These are phyloP conservation scores for Zaprionus davidi DNA, from an alignment of 1,140 invertebrate species.

Conservation along the genomic window DNA sequence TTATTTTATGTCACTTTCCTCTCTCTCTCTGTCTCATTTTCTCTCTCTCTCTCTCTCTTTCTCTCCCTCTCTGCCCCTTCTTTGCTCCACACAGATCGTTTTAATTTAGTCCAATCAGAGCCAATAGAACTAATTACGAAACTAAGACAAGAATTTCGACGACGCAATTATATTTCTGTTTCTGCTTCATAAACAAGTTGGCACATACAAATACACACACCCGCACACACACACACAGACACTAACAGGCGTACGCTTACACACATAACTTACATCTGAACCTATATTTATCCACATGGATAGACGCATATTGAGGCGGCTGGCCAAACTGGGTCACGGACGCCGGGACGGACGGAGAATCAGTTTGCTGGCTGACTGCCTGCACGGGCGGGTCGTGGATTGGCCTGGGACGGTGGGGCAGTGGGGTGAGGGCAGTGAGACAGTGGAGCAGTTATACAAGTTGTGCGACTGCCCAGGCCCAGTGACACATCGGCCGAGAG, in stretches of 20 bases:
- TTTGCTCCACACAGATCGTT: conserved; percentile 39
- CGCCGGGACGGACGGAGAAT: conserved; percentile 26
- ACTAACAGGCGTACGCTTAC: conserved; percentile 4
- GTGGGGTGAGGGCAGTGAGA: background rate
- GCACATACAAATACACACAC: conserved; percentile 29
- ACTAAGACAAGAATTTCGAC: conserved; percentile 56
- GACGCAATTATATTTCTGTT: conserved; percentile 69
- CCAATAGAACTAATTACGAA: conserved; percentile 77
- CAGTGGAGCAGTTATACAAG: conserved; percentile 30
- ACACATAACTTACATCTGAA: conserved; percentile 17
- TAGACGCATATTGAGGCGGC: conserved; percentile 39
- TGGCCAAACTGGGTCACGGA: conserved; percentile 67
- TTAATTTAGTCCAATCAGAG: conserved; percentile 77
- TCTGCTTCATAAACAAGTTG: conserved; percentile 64
- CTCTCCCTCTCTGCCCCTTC: background rate
- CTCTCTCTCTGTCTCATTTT: background rate
- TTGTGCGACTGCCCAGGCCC: conserved; percentile 24
- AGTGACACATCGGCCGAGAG: conserved; percentile 65
- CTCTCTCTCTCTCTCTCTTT: background rate
- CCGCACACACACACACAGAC: background rate
- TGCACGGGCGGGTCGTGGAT: background rate
- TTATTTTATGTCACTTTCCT: background rate
- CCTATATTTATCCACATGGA: conserved; percentile 39
- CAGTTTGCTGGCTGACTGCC: conserved; percentile 44
- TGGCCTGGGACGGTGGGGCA: background rate